phyloP scores from a whole-genome alignment of 1,140 invertebrate species.

The Drosophila sechellia region DNA sequence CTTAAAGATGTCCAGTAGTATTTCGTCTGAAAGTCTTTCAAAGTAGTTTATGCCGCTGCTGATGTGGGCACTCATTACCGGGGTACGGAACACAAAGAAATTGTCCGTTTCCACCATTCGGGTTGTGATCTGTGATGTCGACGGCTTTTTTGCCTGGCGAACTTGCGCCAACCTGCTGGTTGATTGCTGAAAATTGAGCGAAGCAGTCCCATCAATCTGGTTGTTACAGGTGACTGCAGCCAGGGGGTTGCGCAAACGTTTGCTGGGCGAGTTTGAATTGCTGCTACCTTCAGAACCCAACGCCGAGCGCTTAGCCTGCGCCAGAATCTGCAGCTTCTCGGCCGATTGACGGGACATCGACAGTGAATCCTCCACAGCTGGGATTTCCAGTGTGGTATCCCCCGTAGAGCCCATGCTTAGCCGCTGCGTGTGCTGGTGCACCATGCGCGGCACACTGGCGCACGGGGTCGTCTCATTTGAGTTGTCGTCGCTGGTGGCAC shows the following conservation, averaged over 20 bases:
- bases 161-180: constrained; percentile 68
- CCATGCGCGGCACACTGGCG: constrained; percentile 57
- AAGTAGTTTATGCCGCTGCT: constrained; percentile 86
- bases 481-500: constrained; percentile 76
- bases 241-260: constrained; percentile 70
- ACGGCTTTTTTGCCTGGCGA: constrained; percentile 45
- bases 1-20: constrained; percentile 92
- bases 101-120: constrained; percentile 32
- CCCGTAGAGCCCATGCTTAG: constrained; percentile 47
- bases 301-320: constrained; percentile 48
- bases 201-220: constrained; percentile 29
- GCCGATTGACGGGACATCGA: constrained; percentile 30
- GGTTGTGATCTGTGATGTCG: not conserved
- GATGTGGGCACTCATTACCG: constrained; percentile 54
- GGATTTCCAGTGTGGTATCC: constrained; percentile 55
- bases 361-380: constrained; percentile 38
- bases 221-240: constrained; percentile 57
- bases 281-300: constrained; percentile 43
- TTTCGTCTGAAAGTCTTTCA: constrained; percentile 91
- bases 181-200: constrained; percentile 62
- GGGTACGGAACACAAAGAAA: constrained; percentile 74
- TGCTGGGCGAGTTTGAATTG: constrained; percentile 69
- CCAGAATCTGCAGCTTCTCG: constrained; percentile 38
- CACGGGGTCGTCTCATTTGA: constrained; percentile 77
- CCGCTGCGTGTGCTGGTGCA: constrained; percentile 57